These are phyloP conservation scores for human (Homo sapiens) DNA, from an alignment of 2,113 vertebrate species.

Conservation along the genomic window GRCh38 chr11:117570501-117571000, in stretches of 20 bases:
- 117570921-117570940: not conserved
- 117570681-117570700: not conserved
- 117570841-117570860: not conserved
- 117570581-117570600: not conserved
- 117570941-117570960: constrained; percentile 11
- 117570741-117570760: not conserved
- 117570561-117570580: not conserved
- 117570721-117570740: not conserved
- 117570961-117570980: constrained; percentile 48
- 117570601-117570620: constrained; percentile 37
- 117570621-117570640: not conserved
- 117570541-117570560: not conserved
- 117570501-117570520: not conserved
- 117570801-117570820: not conserved
- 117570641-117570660: not conserved
- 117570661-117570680: not conserved
- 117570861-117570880: not conserved
- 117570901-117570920: not conserved
- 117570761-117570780: not conserved
- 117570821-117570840: not conserved
- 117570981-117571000: constrained; percentile 62
- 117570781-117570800: not conserved
- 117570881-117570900: not conserved
- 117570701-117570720: not conserved
- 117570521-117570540: not conserved